A percentile compares a stretch with the other conserved stretches of the same genome.
phyloP scores from a whole-genome alignment of 2,797 vertebrate genomes.

The Buceros bicornis region DNA sequence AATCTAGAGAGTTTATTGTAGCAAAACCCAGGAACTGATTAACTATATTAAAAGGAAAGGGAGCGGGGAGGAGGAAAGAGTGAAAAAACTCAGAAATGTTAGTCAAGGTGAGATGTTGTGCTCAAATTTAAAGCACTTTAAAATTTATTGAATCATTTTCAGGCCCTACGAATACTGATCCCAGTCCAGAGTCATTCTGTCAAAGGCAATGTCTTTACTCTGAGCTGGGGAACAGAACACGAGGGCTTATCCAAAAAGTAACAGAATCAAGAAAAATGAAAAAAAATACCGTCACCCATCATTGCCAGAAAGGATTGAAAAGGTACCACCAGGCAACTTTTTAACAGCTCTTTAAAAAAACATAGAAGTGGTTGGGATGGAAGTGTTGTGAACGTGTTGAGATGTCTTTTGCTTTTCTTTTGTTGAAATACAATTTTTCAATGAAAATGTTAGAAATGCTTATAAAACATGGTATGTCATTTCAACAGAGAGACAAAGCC shows the following conservation, averaged over 20 bases:
- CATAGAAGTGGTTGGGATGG: background rate
- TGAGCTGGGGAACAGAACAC: background rate
- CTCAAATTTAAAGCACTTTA: background rate
- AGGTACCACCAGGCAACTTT: background rate
- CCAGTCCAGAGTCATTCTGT: background rate
- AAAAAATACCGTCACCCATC: background rate
- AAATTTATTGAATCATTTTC: background rate
- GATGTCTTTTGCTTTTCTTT: background rate
- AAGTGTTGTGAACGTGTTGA: background rate
- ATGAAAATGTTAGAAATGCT: background rate
- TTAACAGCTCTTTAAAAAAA: background rate
- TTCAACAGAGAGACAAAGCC: background rate
- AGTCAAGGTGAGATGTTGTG: constrained; percentile 21
- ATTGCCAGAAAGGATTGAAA: background rate
- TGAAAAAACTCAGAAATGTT: background rate
- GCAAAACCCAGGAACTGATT: constrained; percentile 41
- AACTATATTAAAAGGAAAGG: background rate
- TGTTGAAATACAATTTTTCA: background rate
- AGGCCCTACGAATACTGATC: background rate
- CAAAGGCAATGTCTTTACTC: background rate
- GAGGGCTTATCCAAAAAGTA: background rate
- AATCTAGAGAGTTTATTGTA: constrained; percentile 55
- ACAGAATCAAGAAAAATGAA: background rate
- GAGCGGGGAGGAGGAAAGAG: background rate
- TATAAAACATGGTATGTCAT: background rate